These are phyloP conservation scores for Patagioenas fasciata DNA, from an alignment of 2,113 vertebrate species.

Conservation along the genomic window DNA sequence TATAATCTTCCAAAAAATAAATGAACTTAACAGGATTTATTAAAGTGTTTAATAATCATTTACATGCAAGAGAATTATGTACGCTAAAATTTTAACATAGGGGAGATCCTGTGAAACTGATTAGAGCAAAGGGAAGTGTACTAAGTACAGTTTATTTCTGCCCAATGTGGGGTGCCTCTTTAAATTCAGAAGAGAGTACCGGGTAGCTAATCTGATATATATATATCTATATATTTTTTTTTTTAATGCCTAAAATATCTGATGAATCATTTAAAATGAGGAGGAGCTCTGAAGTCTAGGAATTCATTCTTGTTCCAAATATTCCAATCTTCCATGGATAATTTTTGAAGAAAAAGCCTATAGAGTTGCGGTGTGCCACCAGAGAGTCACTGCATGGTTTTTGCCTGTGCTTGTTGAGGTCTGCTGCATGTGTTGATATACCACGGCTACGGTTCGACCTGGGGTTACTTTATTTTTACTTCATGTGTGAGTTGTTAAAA, in stretches of 20 bases:
- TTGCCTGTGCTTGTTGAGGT: neutral
- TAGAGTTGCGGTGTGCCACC: neutral
- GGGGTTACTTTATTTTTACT: neutral
- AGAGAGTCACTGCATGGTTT: neutral
- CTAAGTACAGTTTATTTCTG: neutral
- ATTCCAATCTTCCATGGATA: neutral
- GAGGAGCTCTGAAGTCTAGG: neutral
- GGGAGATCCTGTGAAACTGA: slow-evolving; percentile 30
- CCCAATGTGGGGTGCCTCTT: neutral
- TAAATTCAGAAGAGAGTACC: neutral
- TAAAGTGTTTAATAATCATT: slow-evolving; percentile 46
- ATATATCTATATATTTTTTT: no score
- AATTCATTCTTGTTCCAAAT: neutral
- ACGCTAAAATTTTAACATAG: neutral
- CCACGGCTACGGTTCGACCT: accelerated
- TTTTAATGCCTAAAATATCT: neutral
- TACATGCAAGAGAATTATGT: slow-evolving; percentile 28
- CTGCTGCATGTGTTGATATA: neutral
- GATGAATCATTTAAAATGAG: neutral
- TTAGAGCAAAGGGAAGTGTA: slow-evolving; percentile 32
- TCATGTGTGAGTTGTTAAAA: neutral
- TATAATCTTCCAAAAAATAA: slow-evolving; percentile 53
- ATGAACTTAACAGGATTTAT: slow-evolving; percentile 51
- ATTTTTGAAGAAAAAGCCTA: neutral
- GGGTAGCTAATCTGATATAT: neutral